Base-by-base conservation (phyloP, 2,888 invertebrate species). In the Xanthia icteritia region DNA sequence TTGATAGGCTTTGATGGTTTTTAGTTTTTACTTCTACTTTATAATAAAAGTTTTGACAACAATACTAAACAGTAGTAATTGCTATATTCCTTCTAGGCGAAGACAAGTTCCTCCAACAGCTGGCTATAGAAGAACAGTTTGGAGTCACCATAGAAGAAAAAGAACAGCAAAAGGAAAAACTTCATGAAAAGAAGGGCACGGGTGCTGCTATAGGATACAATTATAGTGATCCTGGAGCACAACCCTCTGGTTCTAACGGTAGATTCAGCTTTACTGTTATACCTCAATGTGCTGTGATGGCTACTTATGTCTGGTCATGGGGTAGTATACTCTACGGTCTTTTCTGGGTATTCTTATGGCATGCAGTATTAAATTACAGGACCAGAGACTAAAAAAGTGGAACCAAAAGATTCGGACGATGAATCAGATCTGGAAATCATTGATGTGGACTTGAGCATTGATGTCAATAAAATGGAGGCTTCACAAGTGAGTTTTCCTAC, bases 81-180 rank as follows among this genome's bases (percentile, higher is more conserved):
- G n/a, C n/a, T n/a, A n/a, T n/a, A n/a, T 64, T 69, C 78, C 4
- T 93, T 98, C 97, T 98, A 92, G 97, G 98, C 79, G 99, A 99
- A 96, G 99, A 99, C 89, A 99, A 99, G 92, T 99, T 99, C 93
- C 97, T 99, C 54, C 98, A 99, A 92, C 99, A 99, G 94, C 97
- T 99, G 74, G 98, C 98, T 90, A 96, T 99, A 86, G 99, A 99
- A 95, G 99, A 99, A 94, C 99, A 99, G 92, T 99, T 98, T 97
- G 99, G 99, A 11, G 98, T 98, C 2, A 98, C 98, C 73, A 97
- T 98, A 73, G 97, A 98, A 91, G 97, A 97, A 87, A 97, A 98
- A 79, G 97, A 97, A 87, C 92, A 96, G 75, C 97, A 97, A 83
- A 97, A 97, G 89, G 97, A 96, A 91, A 95, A 94, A 88, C 94